Conservation (phyloP, 2,113 vertebrate species). For the Sinocyclocheilus rhinocerous region DNA sequence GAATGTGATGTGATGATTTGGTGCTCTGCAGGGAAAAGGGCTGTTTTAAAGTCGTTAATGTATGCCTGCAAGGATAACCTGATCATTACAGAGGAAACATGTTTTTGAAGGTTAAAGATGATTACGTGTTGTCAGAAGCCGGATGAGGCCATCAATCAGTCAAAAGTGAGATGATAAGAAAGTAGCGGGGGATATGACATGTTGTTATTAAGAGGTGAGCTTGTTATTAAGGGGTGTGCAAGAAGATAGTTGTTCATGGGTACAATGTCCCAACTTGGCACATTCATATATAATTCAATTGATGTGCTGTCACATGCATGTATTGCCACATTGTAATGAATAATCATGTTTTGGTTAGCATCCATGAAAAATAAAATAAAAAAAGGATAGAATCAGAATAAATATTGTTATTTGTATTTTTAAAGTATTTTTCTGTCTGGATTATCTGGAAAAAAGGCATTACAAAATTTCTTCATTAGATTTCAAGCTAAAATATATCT, state of each 20-base stretch:
- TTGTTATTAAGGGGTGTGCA: background rate
- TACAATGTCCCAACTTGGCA: background rate
- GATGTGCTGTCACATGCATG: background rate
- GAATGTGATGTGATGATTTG: background rate
- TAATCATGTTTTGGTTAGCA: background rate
- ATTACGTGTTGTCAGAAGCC: constrained; percentile 25
- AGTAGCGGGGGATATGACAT: background rate
- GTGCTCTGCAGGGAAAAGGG: background rate
- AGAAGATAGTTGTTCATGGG: background rate
- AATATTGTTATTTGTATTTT: background rate
- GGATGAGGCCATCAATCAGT: constrained; percentile 18
- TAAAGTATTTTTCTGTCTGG: background rate
- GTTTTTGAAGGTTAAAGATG: constrained; percentile 34
- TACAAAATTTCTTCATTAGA: background rate
- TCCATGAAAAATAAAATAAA: background rate
- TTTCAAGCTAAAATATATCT: background rate
- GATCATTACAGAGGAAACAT: background rate
- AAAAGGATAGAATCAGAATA: too few relatives aligned
- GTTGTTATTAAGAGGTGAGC: background rate
- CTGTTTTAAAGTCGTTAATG: constrained; percentile 16
- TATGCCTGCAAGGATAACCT: constrained; percentile 25
- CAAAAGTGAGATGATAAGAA: constrained; percentile 1
- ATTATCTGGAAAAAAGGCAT: background rate
- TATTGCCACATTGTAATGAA: background rate
- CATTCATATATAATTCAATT: background rate